Evolutionary conservation across 92 coral and sea anemone genomes (phyloP), one percentile per base, ranked within the genome.

Genomic region (Blastomussa wellsi): DNA sequence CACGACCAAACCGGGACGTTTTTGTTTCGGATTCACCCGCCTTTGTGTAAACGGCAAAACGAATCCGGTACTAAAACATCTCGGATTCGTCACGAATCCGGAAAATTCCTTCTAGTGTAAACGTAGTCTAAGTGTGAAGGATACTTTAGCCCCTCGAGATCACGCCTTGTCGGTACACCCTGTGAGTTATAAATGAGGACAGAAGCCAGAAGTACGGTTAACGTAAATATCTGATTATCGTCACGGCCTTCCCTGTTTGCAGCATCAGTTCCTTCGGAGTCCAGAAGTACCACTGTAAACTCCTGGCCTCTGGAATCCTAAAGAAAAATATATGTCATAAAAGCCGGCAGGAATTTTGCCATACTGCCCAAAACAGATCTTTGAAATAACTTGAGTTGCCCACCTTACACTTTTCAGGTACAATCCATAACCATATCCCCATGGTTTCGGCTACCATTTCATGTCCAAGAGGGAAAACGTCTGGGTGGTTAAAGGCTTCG

Each of bases 401-500:
- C 44, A 76, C 88, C 98, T 67, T 72, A 59, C 51, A 72, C 48
- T 83, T 87, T 79, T 80, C 39, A 9, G 88, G 91, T 14, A 85
- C 95, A 44, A 83, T 87, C 95, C 94, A 92, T 89, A 92, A 48
- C 98, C 98, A 94, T 49, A 94, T 94, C 2, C 98, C 98, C 88
- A 92, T 90, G 32, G 98, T 94, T 86, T 94, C 92, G 26, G 98
- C 92, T 60, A 79, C 90, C 86, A 94, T 47, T 52, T 39, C 60
- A 64, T 94, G 98, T 5, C 98, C 98, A 36, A 94, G 83, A 44
- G 87, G 89, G 77, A 93, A 93, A 4, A 92, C 88, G 3, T 13
- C 52, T 12, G 82, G 82, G 32, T 84, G 88, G 47, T 84, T 24
- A 49, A 84, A 84, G 11, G 77, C 82, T 51, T 84, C 82, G 39